Conservation (phyloP, 2,113 vertebrate species). For the Tenebrosternarchus preto region DNA sequence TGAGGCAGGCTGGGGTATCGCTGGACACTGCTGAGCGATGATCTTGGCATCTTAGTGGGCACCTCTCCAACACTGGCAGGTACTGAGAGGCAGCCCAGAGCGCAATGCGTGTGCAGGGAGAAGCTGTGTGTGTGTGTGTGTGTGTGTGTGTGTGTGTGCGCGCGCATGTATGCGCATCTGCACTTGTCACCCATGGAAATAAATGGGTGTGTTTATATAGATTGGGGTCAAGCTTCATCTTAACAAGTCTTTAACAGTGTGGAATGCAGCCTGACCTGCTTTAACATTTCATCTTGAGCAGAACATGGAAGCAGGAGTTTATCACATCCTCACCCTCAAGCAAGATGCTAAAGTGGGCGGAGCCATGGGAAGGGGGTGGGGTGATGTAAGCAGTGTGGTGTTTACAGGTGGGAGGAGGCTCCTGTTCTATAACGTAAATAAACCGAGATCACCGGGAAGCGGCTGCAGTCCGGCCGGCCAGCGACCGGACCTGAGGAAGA, state of each 20-base stretch:
- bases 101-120: conserved; percentile 9
- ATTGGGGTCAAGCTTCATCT: conserved; percentile 13
- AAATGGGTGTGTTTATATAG: conserved; percentile 23
- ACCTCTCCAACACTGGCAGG: conserved; percentile 17
- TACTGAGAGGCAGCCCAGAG: conserved; percentile 30
- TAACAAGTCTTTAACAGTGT: conserved; percentile 15
- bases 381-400: not conserved
- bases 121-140: not conserved
- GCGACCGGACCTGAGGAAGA: too few species aligned
- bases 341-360: not conserved
- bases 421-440: not conserved
- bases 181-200: conserved; percentile 6
- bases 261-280: conserved; percentile 5
- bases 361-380: not conserved
- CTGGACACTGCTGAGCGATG: conserved; percentile 22
- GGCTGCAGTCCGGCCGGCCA: too few species aligned
- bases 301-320: not conserved
- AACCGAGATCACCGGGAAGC: not conserved
- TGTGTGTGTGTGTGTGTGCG: conserved; percentile 34
- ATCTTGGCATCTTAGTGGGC: not conserved
- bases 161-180: too few species aligned
- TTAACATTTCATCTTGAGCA: conserved; percentile 8
- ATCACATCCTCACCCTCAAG: not conserved
- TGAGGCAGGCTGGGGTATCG: conserved; percentile 35
- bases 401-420: not conserved